Evolutionary conservation across 2,888 invertebrate genomes (phyloP).

Genomic region (Aspidapion aeneum): DNA sequence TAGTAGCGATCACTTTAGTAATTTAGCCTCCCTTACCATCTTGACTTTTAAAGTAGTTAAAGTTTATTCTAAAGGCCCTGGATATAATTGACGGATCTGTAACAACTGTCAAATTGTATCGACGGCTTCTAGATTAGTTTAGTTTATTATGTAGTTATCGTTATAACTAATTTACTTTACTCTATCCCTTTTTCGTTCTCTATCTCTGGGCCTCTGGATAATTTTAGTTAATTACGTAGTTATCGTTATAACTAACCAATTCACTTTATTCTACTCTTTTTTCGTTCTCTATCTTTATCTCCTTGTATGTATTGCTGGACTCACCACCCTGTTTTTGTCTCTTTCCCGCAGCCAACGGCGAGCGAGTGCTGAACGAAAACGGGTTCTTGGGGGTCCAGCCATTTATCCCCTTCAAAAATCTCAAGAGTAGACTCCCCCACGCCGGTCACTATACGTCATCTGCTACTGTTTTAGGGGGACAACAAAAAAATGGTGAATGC

Average conservation of each 20-base stretch:
- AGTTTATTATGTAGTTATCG: too few species aligned
- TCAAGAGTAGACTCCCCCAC: conserved; percentile 31
- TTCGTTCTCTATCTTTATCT: background rate
- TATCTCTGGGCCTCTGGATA: too few species aligned
- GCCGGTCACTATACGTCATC: conserved; percentile 25
- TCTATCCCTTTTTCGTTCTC: too few species aligned
- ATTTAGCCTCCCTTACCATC: too few species aligned
- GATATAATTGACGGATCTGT: too few species aligned
- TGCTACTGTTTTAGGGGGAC: conserved; percentile 27
- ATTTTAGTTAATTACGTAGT: too few species aligned
- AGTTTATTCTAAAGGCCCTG: too few species aligned
- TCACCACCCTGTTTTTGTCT: conserved; percentile 1
- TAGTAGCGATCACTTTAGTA: too few species aligned
- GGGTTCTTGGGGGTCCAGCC: conserved; percentile 47
- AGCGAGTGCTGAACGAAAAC: conserved; percentile 36
- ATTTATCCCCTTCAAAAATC: conserved; percentile 31
- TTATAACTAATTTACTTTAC: too few species aligned
- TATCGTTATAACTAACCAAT: background rate
- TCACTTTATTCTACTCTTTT: background rate
- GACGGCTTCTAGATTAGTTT: too few species aligned
- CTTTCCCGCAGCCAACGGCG: conserved; percentile 37
- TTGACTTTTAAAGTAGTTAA: too few species aligned
- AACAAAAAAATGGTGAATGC: conserved; percentile 46
- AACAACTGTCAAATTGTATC: too few species aligned
- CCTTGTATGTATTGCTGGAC: conserved; percentile 12